These are phyloP conservation scores for Bostrychus sinensis DNA, from an alignment of 2,113 vertebrate genomes.

Conservation along the genomic window DNA sequence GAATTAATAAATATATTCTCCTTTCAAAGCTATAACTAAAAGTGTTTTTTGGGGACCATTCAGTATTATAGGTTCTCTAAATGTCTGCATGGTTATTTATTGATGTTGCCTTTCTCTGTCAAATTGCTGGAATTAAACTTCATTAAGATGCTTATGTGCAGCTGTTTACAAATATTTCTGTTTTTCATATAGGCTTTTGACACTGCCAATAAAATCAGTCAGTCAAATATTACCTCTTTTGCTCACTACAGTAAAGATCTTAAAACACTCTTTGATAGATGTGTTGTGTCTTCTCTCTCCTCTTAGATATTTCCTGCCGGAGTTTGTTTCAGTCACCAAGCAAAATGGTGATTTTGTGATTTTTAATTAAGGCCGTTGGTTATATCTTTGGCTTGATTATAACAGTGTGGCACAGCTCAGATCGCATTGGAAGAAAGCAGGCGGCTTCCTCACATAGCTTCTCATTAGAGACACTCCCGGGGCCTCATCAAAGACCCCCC, in stretches of 20 bases:
- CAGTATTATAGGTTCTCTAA: no score
- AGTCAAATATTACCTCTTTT: constrained; percentile 19
- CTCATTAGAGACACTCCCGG: constrained; percentile 78
- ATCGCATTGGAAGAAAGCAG: constrained; percentile 58
- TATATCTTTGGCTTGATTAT: constrained; percentile 71
- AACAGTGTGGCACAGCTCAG: constrained; percentile 54
- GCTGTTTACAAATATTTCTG: neutral
- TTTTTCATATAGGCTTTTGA: no score
- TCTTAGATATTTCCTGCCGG: constrained; percentile 45
- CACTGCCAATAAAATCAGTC: constrained; percentile 1
- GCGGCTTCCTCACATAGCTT: constrained; percentile 61
- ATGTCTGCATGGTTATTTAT: no score
- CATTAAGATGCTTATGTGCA: no score
- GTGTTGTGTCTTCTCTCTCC: constrained; percentile 33
- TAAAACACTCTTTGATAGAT: constrained; percentile 53
- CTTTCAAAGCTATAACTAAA: no score
- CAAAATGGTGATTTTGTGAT: constrained; percentile 69
- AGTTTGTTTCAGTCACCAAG: constrained; percentile 52
- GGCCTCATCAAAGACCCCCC: constrained; percentile 77
- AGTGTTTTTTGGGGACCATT: no score
- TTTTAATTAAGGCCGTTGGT: constrained; percentile 77
- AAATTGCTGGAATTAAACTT: no score
- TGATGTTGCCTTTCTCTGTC: no score
- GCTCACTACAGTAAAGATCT: constrained; percentile 28
- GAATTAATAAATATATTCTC: no score